Evolutionary conservation across 2,113 vertebrate species (phyloP), one percentile per base, ranked within the genome.

Genomic region (Scopus umbretta): DNA sequence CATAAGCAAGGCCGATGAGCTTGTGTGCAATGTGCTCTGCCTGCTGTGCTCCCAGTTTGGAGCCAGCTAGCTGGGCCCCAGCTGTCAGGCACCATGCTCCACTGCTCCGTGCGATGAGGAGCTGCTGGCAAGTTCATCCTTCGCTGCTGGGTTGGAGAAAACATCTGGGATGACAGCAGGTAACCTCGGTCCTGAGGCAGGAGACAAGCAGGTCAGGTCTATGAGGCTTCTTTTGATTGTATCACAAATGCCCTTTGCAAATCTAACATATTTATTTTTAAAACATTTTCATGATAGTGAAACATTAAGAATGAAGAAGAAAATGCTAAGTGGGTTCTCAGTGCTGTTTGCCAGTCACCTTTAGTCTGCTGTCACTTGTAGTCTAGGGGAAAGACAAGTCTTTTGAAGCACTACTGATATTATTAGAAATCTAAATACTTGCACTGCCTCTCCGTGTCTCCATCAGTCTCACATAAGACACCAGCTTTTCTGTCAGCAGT

Each of bases 401-500:
- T 85, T 95, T 78, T 91, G 91, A 95, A 94, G 87, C 38, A 59
- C 52, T 79, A 13, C 34, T 42, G 32, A 73, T 94, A 67, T 30
- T 89, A 87, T 53, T 88, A 80, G 92, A 89, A 95, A 86, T 70
- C n/a, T 76, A 96, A 96, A 92, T 96, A 97, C 97, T 95, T 92
- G 92, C 87, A 43, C 32, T 91, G 56, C 70, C 86, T 95, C 89
- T 95, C 88, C 2, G 11, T 34, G 90, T 67, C 85, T 91, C 87
- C 87, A 50, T 26, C 67, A 52, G 63, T 7, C 58, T 71, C 91
- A 70, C 52, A 19, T 16, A 92, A 87, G 80, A 79, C 68, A 92
- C 12, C 43, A 38, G 73, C 27, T 72, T 79, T 75, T 58, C 70
- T 94, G 22, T 67, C 76, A 85, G 45, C 62, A 58, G 50, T 40